A percentile compares a stretch with the other conserved stretches of the same genome.
phyloP scores from a whole-genome alignment of 2,113 vertebrate species.

The Myrmophylax atrothorax region DNA sequence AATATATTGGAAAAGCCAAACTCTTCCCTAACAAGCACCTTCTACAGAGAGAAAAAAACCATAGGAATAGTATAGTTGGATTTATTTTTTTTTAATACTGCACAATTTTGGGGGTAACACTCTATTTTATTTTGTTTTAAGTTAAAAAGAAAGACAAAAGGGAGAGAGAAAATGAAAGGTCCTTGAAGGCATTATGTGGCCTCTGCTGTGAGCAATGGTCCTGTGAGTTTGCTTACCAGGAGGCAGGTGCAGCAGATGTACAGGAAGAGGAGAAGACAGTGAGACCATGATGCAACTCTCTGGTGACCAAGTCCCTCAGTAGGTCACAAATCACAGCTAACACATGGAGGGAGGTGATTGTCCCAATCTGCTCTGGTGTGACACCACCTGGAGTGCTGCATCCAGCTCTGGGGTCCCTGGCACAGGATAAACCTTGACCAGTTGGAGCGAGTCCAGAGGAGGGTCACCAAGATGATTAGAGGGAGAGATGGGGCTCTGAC shows the following conservation, averaged over 20 bases:
- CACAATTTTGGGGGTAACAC: not conserved
- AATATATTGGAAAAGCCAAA: not conserved
- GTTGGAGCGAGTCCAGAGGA: not conserved
- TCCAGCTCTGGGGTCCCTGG: not conserved
- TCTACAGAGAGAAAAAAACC: not conserved
- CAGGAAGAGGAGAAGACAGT: not conserved
- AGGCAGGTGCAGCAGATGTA: not conserved
- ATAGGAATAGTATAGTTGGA: not conserved
- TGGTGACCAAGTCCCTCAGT: not conserved
- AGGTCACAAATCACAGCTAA: not conserved
- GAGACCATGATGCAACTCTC: too few relatives aligned
- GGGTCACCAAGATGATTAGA: not conserved
- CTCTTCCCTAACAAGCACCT: not conserved
- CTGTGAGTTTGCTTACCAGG: not conserved
- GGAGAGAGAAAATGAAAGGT: not conserved
- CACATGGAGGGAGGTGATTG: not conserved
- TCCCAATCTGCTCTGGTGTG: not conserved
- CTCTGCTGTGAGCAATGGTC: not conserved
- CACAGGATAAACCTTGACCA: not conserved
- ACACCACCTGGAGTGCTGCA: not conserved
- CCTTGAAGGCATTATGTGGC: not conserved
- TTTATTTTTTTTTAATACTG: not conserved
- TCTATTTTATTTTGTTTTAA: not conserved
- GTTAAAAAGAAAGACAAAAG: not conserved
- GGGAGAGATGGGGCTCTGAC: not conserved